phyloP scores from a whole-genome alignment of 2,888 invertebrate species.

The Electrophaes corylata region DNA sequence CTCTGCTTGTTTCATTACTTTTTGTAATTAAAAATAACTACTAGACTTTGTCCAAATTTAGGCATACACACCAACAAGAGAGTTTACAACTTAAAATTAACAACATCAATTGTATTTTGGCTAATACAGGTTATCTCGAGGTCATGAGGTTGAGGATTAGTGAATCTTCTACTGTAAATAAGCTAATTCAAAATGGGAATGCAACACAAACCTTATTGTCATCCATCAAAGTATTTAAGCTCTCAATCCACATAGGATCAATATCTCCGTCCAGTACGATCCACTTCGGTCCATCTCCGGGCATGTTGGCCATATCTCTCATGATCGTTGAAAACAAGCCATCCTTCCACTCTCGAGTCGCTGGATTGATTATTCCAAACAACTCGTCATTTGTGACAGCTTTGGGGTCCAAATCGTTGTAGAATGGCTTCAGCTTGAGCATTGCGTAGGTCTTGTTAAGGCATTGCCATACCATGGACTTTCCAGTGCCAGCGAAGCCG shows the following conservation, averaged over 20 bases:
- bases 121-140: too few species aligned
- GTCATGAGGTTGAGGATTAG: too few species aligned
- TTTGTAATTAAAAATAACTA: too few species aligned
- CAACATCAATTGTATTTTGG: too few species aligned
- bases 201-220: constrained; percentile 90
- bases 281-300: constrained; percentile 95
- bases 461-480: constrained; percentile 96
- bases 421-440: constrained; percentile 91
- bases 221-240: constrained; percentile 98
- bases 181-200: not conserved
- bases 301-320: constrained; percentile 96
- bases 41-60: too few species aligned
- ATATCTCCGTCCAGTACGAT: constrained; percentile 98
- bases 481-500: constrained; percentile 95
- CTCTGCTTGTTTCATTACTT: too few species aligned
- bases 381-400: constrained; percentile 98
- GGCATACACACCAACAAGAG: too few species aligned
- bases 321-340: constrained; percentile 97
- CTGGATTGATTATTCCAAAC: constrained; percentile 96
- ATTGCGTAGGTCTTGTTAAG: constrained; percentile 92
- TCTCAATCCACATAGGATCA: constrained; percentile 99
- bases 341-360: constrained; percentile 96
- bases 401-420: constrained; percentile 97
- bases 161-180: too few species aligned
- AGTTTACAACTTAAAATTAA: too few species aligned